Conservation (phyloP, 2,888 invertebrate species). For the Portevinia maculata region DNA sequence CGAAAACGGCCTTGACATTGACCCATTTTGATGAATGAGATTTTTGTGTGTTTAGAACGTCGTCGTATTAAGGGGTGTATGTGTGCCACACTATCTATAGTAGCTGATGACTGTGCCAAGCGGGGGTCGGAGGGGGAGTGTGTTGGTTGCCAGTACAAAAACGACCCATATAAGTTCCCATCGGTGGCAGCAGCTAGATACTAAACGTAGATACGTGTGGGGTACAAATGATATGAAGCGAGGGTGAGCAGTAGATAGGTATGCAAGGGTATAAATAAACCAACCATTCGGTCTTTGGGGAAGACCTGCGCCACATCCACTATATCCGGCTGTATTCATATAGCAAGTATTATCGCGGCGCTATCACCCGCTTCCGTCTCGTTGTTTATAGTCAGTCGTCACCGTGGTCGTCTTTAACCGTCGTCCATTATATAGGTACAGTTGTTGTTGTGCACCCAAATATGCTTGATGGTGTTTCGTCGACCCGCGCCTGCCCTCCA, state of each 20-base stretch:
- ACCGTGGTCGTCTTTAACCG: constrained; percentile 15
- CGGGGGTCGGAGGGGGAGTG: not conserved
- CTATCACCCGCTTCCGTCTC: constrained; percentile 41
- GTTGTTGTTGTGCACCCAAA: constrained; percentile 42
- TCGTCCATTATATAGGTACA: constrained; percentile 24
- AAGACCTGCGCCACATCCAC: not conserved
- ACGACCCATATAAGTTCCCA: constrained; percentile 69
- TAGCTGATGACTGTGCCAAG: no score
- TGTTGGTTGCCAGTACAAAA: constrained; percentile 27
- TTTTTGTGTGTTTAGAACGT: constrained; percentile 70
- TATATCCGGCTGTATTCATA: constrained; percentile 19
- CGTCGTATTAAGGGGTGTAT: constrained; percentile 31
- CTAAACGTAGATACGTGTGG: constrained; percentile 37
- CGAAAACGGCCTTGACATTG: constrained; percentile 78
- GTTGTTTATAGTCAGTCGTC: constrained; percentile 37
- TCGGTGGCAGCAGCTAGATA: constrained; percentile 49
- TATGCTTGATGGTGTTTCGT: constrained; percentile 31
- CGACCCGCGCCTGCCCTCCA: constrained; percentile 11
- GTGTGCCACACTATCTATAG: constrained; percentile 7
- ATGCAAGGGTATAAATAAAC: constrained; percentile 61
- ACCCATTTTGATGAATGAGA: constrained; percentile 77
- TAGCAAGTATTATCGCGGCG: constrained; percentile 37
- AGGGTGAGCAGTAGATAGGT: constrained; percentile 8
- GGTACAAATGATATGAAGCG: constrained; percentile 31
- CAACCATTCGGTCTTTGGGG: constrained; percentile 1